Conservation (phyloP, 2,797 vertebrate species). For the Sarcoramphus papa region DNA sequence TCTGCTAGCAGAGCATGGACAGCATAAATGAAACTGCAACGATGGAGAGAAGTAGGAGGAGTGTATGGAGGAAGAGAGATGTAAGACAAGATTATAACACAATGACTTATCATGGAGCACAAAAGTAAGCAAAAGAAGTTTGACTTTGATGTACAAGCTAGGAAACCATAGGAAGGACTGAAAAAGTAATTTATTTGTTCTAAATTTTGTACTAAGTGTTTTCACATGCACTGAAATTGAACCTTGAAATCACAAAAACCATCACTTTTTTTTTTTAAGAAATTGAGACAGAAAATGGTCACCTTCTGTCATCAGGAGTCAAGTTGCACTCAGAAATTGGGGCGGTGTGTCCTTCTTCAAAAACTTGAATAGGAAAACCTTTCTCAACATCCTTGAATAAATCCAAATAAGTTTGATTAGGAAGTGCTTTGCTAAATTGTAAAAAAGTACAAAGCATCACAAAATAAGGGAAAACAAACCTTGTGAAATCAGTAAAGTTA, state of each 20-base stretch:
- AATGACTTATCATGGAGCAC: background rate
- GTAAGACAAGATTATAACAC: background rate
- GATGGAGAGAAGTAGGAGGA: background rate
- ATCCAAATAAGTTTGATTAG: background rate
- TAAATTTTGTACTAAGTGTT: background rate
- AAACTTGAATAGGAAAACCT: conserved; percentile 44
- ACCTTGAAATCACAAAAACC: background rate
- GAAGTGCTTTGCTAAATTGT: background rate
- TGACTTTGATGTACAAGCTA: background rate
- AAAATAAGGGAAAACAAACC: background rate
- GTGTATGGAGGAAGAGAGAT: background rate
- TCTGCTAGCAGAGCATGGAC: background rate
- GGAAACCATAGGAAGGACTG: background rate
- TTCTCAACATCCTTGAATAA: conserved; percentile 60
- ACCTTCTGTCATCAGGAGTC: conserved; percentile 72
- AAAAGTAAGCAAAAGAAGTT: background rate
- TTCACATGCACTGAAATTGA: background rate
- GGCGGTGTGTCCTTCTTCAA: conserved; percentile 49
- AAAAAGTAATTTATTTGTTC: background rate
- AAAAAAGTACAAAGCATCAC: background rate
- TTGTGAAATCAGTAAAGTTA: background rate
- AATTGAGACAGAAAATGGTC: background rate
- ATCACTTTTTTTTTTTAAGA: background rate
- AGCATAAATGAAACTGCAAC: background rate
- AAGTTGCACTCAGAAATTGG: conserved; percentile 71